A percentile compares a stretch with the other conserved stretches of the same genome.
Evolutionary conservation across 2,113 vertebrate genomes (phyloP).

Genomic region (Nycticryphes semicollaris): DNA sequence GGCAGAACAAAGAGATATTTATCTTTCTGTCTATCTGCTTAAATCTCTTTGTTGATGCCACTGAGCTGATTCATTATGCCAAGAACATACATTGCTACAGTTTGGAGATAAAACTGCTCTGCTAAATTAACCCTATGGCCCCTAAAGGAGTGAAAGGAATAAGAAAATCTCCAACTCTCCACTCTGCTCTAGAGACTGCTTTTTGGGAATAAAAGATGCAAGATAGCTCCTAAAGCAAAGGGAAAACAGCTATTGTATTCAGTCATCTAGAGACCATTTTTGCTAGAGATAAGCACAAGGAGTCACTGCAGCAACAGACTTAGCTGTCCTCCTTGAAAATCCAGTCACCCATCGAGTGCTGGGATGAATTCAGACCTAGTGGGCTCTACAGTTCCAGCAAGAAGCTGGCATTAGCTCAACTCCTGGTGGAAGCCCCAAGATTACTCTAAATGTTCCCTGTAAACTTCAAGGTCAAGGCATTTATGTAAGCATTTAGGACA

Average conservation of each 20-base stretch:
- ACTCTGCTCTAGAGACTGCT: not conserved
- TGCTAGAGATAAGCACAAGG: not conserved
- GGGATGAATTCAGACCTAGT: not conserved
- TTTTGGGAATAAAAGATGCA: not conserved
- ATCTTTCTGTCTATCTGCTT: conserved; percentile 64
- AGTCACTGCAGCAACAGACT: not conserved
- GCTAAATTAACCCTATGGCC: conserved; percentile 18
- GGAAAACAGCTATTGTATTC: not conserved
- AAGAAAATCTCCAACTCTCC: not conserved
- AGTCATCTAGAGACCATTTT: not conserved
- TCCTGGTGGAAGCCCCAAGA: not conserved
- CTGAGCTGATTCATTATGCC: conserved; percentile 61
- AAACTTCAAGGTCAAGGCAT: not conserved
- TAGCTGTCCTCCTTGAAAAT: not conserved
- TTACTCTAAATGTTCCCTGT: not conserved
- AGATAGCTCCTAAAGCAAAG: not conserved
- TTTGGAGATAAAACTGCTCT: not conserved
- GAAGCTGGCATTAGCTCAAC: not conserved
- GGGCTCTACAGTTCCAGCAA: not conserved
- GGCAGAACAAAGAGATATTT: conserved; percentile 51
- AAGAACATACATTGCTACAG: conserved; percentile 4
- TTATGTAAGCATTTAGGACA: not conserved
- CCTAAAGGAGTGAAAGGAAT: not conserved
- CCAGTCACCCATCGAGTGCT: not conserved
- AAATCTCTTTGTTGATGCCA: conserved; percentile 63